These are phyloP conservation scores for Drosophila erecta DNA, from an alignment of 1,140 invertebrate genomes.

Conservation along the genomic window DNA sequence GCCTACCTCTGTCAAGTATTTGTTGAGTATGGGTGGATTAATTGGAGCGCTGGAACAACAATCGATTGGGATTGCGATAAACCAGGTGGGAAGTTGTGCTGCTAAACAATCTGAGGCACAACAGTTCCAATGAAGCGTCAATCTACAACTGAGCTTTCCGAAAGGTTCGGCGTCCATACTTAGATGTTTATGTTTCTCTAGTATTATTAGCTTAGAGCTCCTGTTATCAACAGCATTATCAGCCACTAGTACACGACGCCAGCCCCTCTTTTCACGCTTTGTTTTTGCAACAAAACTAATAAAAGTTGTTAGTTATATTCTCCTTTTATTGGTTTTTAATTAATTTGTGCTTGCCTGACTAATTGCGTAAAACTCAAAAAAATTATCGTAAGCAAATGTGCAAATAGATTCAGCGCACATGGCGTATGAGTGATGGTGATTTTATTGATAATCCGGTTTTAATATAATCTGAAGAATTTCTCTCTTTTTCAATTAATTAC, in stretches of 20 bases:
- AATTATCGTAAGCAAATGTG: neutral
- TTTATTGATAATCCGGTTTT: neutral
- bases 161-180: constrained; percentile 1
- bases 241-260: neutral
- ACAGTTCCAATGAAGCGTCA: constrained; percentile 30
- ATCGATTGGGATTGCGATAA: constrained; percentile 14
- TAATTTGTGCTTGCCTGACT: neutral
- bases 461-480: neutral
- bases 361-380: neutral
- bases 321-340: neutral
- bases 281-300: constrained; percentile 14
- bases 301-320: neutral
- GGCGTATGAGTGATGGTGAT: neutral
- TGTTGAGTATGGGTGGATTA: neutral
- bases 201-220: constrained; percentile 24
- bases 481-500: neutral
- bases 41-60: neutral
- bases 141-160: constrained; percentile 39
- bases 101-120: constrained; percentile 1
- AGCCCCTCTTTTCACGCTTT: constrained; percentile 3
- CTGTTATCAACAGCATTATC: constrained; percentile 36
- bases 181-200: constrained; percentile 25
- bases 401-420: neutral
- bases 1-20: constrained; percentile 6
- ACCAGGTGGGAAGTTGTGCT: constrained; percentile 1